Conservation (phyloP, 2,797 vertebrate genomes). For the Macrochelys suwanniensis region DNA sequence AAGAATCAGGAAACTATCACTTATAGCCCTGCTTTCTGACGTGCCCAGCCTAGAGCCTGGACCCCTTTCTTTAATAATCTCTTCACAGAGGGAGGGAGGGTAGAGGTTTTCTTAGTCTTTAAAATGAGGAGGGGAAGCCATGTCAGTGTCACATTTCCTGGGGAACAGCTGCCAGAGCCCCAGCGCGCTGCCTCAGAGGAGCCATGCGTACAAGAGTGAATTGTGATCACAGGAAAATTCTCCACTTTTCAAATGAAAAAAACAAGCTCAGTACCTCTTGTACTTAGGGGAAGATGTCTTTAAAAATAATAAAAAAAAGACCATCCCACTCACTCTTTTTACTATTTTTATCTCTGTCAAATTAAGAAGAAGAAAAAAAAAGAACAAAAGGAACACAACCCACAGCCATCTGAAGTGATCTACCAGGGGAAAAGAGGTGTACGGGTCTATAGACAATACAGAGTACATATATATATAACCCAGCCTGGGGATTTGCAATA, state of each 20-base stretch:
- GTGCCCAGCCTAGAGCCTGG: neutral
- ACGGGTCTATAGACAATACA: neutral
- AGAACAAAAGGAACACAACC: slow-evolving; percentile 68
- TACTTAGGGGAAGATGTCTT: accelerated
- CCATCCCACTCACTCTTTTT: neutral
- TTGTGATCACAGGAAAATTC: neutral
- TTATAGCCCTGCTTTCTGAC: too few species aligned
- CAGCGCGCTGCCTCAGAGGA: too few species aligned
- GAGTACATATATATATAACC: accelerated
- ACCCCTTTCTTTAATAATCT: neutral
- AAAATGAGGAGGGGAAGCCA: neutral
- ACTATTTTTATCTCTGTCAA: slow-evolving; percentile 61
- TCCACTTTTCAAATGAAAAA: neutral
- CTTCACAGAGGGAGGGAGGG: neutral
- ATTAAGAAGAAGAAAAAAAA: neutral
- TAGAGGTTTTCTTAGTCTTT: neutral
- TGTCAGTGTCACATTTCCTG: too few species aligned
- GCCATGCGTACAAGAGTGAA: neutral
- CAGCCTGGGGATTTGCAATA: neutral
- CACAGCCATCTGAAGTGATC: slow-evolving; percentile 41
- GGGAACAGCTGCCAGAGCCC: neutral
- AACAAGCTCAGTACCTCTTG: neutral
- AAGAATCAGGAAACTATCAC: too few species aligned
- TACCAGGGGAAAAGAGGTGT: neutral
- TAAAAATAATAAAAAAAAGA: neutral